These are phyloP conservation scores for Gambusia affinis DNA, from an alignment of 2,113 vertebrate genomes.

Conservation along the genomic window DNA sequence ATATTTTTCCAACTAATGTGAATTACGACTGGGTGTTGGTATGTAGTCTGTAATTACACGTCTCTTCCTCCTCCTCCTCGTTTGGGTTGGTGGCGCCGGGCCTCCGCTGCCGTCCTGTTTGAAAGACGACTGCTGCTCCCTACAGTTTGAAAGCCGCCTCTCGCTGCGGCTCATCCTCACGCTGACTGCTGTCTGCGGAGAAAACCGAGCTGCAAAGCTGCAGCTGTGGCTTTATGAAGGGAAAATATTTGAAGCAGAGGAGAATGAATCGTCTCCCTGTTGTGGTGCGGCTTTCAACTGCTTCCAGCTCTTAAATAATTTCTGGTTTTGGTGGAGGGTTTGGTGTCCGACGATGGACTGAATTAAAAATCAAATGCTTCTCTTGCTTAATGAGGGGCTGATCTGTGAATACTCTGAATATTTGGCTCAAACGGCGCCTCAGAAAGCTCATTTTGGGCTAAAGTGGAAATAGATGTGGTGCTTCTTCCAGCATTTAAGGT, in stretches of 20 bases:
- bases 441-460: constrained; percentile 14
- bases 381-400: constrained; percentile 28
- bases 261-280: constrained; percentile 16
- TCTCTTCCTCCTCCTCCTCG: constrained; percentile 21
- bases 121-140: constrained; percentile 99
- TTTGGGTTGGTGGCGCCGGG: constrained; percentile 34
- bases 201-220: not conserved
- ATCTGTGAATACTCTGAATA: constrained; percentile 31
- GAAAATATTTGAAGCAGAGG: constrained; percentile 1
- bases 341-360: constrained; percentile 18
- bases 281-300: constrained; percentile 28
- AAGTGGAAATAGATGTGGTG: not conserved
- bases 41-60: constrained; percentile 75
- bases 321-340: constrained; percentile 27
- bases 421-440: constrained; percentile 1
- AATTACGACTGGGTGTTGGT: constrained; percentile 66
- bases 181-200: not conserved
- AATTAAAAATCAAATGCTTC: constrained; percentile 48
- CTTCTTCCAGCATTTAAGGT: not conserved
- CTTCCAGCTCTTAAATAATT: constrained; percentile 45
- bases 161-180: constrained; percentile 38
- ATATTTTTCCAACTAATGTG: constrained; percentile 69
- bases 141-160: constrained; percentile 94
- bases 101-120: constrained; percentile 73
- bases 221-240: not conserved